These are phyloP conservation scores for Otolemur garnettii DNA, from an alignment of 2,113 vertebrate genomes.

Conservation along the genomic window DNA sequence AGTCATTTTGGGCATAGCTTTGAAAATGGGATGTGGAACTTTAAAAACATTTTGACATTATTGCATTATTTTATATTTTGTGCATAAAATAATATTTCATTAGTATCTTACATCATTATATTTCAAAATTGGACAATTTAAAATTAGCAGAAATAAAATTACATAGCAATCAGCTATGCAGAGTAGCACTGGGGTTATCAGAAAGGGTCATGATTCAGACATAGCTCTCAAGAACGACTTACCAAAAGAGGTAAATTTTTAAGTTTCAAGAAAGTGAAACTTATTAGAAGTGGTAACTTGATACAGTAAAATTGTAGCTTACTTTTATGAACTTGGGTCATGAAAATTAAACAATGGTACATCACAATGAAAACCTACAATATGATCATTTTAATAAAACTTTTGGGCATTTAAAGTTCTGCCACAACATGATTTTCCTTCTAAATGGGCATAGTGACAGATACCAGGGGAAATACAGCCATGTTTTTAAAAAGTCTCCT, in stretches of 20 bases:
- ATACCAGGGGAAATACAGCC: background rate
- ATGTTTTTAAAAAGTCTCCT: constrained; percentile 75
- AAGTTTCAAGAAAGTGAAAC: background rate
- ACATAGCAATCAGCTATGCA: background rate
- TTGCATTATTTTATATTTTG: background rate
- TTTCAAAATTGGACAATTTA: background rate
- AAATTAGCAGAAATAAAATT: background rate
- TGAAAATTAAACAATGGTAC: background rate
- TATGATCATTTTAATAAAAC: constrained; percentile 12
- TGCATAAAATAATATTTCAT: background rate
- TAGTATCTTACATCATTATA: background rate
- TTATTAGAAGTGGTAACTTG: background rate
- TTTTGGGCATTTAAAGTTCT: background rate
- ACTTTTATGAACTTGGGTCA: background rate
- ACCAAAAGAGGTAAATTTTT: background rate
- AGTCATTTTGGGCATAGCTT: background rate
- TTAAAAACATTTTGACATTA: background rate
- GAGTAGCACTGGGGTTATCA: background rate
- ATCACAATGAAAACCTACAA: background rate
- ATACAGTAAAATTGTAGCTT: background rate
- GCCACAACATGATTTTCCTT: constrained; percentile 24
- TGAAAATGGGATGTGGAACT: background rate
- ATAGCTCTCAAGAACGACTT: background rate
- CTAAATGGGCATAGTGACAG: constrained; percentile 5
- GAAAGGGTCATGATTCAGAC: background rate